Conservation (phyloP, 2,113 vertebrate genomes). For the Tringa solitaria region DNA sequence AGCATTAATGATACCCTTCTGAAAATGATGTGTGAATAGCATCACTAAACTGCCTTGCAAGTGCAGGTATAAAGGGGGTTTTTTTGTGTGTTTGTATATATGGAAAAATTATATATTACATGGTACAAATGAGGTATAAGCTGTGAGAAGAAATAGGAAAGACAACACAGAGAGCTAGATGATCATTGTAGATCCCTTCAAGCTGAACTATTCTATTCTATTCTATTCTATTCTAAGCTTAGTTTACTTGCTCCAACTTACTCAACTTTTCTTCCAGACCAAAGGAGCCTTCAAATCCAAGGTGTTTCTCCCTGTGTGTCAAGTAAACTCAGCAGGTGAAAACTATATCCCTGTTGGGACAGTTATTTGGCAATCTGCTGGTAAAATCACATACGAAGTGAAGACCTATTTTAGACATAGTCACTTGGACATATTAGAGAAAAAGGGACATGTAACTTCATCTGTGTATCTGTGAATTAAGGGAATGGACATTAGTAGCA, state of each 20-base stretch:
- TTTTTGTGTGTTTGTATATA: not conserved
- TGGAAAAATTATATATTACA: not conserved
- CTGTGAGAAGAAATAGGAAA: not conserved
- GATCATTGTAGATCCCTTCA: not conserved
- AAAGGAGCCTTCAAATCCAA: not conserved
- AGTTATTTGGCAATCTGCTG: not conserved
- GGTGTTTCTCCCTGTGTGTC: not conserved
- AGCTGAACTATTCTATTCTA: not conserved
- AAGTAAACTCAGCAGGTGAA: not conserved
- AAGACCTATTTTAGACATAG: not conserved
- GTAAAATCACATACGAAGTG: not conserved
- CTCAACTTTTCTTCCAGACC: not conserved
- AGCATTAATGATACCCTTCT: slow-evolving; percentile 34
- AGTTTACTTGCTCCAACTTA: not conserved
- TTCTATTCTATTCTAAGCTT: not conserved
- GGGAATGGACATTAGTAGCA: not conserved
- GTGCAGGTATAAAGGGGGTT: not conserved
- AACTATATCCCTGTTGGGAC: not conserved
- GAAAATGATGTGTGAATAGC: not conserved
- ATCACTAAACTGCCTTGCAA: not conserved
- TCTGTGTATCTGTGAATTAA: not conserved
- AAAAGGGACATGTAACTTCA: not conserved
- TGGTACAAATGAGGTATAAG: not conserved
- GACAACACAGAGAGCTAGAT: not conserved
- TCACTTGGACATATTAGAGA: not conserved